These are phyloP conservation scores for Tenualosa ilisha DNA, from an alignment of 2,797 vertebrate genomes.

Conservation along the genomic window DNA sequence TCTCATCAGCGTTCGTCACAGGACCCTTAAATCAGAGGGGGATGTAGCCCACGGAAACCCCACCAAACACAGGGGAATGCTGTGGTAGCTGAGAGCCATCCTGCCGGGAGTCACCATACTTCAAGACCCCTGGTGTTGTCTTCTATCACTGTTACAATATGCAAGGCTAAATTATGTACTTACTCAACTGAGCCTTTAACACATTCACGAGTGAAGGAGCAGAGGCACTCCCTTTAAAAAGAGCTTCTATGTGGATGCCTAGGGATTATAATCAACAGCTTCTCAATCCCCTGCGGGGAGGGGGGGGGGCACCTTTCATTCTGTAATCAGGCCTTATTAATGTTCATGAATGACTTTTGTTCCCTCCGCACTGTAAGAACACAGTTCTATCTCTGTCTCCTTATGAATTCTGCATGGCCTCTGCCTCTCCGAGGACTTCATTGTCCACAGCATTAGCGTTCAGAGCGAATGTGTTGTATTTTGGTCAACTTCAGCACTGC, in stretches of 20 bases:
- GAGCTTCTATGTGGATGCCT: not conserved
- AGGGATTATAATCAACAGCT: slow-evolving; percentile 42
- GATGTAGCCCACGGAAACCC: not conserved
- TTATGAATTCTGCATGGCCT: slow-evolving; percentile 57
- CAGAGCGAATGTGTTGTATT: slow-evolving; percentile 10
- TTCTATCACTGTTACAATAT: not conserved
- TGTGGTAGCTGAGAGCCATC: not conserved
- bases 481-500: not conserved
- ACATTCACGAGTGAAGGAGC: slow-evolving; percentile 4
- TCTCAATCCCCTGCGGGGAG: slow-evolving; percentile 32
- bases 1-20: not conserved
- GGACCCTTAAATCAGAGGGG: not conserved
- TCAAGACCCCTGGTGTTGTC: slow-evolving; percentile 3
- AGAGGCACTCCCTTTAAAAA: not conserved
- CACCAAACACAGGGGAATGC: not conserved
- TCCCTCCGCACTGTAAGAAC: slow-evolving; percentile 55
- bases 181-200: slow-evolving; percentile 13
- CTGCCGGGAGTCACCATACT: not conserved
- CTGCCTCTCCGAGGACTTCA: not conserved
- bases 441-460: not conserved
- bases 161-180: not conserved
- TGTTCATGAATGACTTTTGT: slow-evolving; percentile 59
- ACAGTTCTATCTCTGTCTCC: slow-evolving; percentile 52
- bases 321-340: slow-evolving; percentile 56
- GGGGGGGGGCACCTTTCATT: slow-evolving; percentile 60